These are phyloP conservation scores for Hirtodrosophila confusa DNA, from an alignment of 2,888 invertebrate genomes.

Conservation along the genomic window DNA sequence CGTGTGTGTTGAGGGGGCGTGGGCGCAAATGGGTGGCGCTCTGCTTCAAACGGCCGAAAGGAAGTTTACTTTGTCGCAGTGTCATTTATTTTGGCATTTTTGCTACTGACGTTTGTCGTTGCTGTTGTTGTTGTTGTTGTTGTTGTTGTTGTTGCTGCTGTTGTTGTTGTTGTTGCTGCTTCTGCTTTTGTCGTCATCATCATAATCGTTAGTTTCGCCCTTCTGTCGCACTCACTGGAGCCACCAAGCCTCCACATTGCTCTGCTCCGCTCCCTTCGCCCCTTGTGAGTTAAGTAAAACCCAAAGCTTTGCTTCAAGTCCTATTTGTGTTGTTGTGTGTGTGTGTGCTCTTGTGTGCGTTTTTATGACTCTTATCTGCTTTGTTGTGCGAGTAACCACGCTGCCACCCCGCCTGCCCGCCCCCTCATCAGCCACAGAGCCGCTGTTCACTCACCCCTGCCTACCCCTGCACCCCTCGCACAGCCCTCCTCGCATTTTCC, in stretches of 20 bases:
- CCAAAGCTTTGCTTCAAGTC: constrained; percentile 31
- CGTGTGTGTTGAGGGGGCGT: background rate
- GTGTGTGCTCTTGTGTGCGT: constrained; percentile 45
- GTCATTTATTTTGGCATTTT: constrained; percentile 75
- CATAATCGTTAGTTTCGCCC: constrained; percentile 71
- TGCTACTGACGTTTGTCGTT: constrained; percentile 51
- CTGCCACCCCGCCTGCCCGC: background rate
- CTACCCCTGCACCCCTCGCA: background rate
- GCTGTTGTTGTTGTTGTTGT: constrained; percentile 6
- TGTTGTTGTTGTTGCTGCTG: constrained; percentile 16
- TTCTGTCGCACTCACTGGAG: constrained; percentile 35
- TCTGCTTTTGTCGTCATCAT: constrained; percentile 65
- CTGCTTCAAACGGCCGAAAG: constrained; percentile 32
- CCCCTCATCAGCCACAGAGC: constrained; percentile 20
- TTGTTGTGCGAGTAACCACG: constrained; percentile 48
- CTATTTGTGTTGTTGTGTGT: constrained; percentile 5
- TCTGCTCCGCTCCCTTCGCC: background rate
- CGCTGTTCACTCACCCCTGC: background rate
- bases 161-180: constrained; percentile 7
- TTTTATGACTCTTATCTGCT: constrained; percentile 75
- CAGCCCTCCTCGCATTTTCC: constrained; percentile 42
- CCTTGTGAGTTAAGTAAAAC: constrained; percentile 38
- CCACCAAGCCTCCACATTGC: constrained; percentile 1
- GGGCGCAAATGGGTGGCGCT: constrained; percentile 32
- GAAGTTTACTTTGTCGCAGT: constrained; percentile 77